These are phyloP conservation scores for Dasyurus viverrinus DNA, from an alignment of 2,113 vertebrate genomes.

Conservation along the genomic window DNA sequence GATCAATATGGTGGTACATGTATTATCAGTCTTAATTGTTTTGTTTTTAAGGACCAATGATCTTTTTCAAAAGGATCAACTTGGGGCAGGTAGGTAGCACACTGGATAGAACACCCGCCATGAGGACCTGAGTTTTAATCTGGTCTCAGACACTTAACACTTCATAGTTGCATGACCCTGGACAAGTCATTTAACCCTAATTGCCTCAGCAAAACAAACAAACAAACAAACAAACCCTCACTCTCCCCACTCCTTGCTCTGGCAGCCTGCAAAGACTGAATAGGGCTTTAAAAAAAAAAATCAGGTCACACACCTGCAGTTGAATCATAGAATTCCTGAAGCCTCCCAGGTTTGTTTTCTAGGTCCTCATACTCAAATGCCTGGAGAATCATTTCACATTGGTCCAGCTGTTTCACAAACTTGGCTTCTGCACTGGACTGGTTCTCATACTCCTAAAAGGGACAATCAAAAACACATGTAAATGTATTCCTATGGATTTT, in stretches of 20 bases:
- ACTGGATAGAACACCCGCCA: too few species aligned
- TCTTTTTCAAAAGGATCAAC: not conserved
- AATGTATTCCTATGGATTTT: not conserved
- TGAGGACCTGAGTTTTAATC: too few species aligned
- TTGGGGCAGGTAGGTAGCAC: too few species aligned
- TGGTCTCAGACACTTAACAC: too few species aligned
- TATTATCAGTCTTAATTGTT: not conserved
- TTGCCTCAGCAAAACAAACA: too few species aligned
- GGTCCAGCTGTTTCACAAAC: constrained; percentile 96
- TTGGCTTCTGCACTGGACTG: constrained; percentile 91
- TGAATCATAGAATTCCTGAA: constrained; percentile 97
- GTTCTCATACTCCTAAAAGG: constrained; percentile 92
- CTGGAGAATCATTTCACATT: constrained; percentile 97
- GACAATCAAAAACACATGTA: not conserved
- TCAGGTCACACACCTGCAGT: constrained; percentile 85
- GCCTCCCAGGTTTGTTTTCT: constrained; percentile 90
- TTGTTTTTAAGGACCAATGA: not conserved
- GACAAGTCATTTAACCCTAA: too few species aligned
- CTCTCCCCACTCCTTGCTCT: not conserved
- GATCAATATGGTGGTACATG: not conserved
- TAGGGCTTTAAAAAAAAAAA: not conserved
- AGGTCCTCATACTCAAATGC: constrained; percentile 95
- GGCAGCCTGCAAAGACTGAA: not conserved
- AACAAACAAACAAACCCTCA: not conserved
- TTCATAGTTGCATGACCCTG: too few species aligned